Evolutionary conservation across 1,140 invertebrate genomes (phyloP), one percentile per base, ranked within the genome.

Genomic region (Ptiloglossa arizonensis): DNA sequence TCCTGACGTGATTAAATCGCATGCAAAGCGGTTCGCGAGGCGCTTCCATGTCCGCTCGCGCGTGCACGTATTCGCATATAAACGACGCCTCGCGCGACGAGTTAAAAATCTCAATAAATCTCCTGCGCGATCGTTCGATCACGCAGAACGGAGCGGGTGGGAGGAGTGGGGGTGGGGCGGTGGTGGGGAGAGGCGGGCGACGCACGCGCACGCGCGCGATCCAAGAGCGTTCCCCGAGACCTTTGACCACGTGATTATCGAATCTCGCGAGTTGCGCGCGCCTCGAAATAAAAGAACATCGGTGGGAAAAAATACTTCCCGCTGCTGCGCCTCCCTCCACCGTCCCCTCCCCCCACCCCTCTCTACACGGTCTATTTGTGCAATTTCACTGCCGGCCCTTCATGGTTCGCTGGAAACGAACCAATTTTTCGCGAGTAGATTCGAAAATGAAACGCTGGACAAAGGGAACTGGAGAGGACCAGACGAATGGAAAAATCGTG

Each of bases 1-100:
- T 81, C 63, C 56, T 50, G 59, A 79, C 70, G 29, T 27, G 68
- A 60, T 82, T 82, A 80, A n/a, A 80, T 80, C 82, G 74, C 63
- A 62, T 78, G 80, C 67, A 75, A 81, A 81, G n/a, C 29, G 46
- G 8, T 11, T n/a, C 73, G 81, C 75, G 50, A 56, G 64, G 81
- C 64, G 76, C 73, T 81, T 79, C 78, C 57, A 22, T 59, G 35
- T 13, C 19, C 57, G 52, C 15, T 6, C 38, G 17, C 56, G 27
- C 41, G 29, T 29, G 29, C 48, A 27, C 52, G 70, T 5, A 17
- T 54, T 32, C 38, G 72, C 72, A 75, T 75, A 75, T 57, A 66
- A 59, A 75, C 52, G 59, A 63, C 15, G 35, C 6, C 41, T 15
- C 32, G 38, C 50, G 60, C 29, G n/a, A 75, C 72, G 50, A 17